Conservation (phyloP, 2,113 vertebrate genomes). For the Ondatra zibethicus region DNA sequence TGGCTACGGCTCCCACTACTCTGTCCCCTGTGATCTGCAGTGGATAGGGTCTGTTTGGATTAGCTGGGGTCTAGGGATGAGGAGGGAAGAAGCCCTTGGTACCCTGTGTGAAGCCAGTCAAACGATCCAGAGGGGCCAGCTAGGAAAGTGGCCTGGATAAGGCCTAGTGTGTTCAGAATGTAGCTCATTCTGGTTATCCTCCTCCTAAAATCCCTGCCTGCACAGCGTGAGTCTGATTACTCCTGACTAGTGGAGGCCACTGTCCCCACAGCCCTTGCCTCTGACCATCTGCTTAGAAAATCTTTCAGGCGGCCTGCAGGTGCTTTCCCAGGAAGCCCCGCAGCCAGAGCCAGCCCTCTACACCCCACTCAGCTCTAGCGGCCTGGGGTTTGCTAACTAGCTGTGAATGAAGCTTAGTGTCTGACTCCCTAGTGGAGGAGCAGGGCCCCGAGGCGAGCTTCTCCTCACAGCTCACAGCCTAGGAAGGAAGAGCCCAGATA, state of each 20-base stretch:
- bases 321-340: slow-evolving; percentile 42
- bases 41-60: background rate
- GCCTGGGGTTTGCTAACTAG: background rate
- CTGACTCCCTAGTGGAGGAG: background rate
- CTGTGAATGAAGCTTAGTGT: background rate
- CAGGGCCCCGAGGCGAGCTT: background rate
- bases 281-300: background rate
- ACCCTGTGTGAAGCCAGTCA: background rate
- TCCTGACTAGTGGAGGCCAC: background rate
- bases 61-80: too few relatives aligned
- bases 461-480: background rate
- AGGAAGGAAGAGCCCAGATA: background rate
- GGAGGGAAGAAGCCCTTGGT: background rate
- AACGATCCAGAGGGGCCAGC: background rate
- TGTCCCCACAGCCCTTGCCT: background rate
- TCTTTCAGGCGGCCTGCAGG: background rate
- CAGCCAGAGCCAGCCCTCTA: background rate
- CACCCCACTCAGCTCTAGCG: background rate
- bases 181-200: rapidly evolving
- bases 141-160: rapidly evolving
- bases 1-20: rapidly evolving
- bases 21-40: background rate
- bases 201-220: background rate
- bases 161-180: background rate
- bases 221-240: background rate